Conservation (phyloP, 2,888 invertebrate species). For the Pristionchus japonicus region DNA sequence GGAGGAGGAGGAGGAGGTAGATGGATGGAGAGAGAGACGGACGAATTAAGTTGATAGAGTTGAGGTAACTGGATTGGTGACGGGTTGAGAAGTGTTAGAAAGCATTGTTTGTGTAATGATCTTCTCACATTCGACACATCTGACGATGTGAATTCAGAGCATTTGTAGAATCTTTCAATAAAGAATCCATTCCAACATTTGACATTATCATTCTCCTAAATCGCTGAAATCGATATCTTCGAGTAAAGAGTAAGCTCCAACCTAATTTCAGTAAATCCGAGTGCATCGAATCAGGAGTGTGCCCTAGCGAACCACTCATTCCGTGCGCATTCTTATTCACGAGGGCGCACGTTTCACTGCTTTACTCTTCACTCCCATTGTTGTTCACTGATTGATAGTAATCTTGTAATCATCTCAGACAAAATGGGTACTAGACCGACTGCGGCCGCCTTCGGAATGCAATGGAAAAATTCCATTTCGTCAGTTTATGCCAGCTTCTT, state of each 20-base stretch:
- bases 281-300: background rate
- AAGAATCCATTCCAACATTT: too few species aligned
- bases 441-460: constrained; percentile 4
- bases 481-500: background rate
- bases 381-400: background rate
- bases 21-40: background rate
- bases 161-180: too few species aligned
- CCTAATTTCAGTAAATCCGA: background rate
- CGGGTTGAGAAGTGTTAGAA: background rate
- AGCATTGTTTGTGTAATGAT: too few species aligned
- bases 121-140: background rate
- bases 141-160: background rate
- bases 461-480: background rate
- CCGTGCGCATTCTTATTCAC: background rate
- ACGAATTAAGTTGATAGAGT: constrained; percentile 11
- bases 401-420: background rate
- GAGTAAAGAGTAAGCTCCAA: too few species aligned
- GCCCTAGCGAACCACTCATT: background rate
- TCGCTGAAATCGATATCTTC: too few species aligned
- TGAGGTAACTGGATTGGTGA: constrained; percentile 3
- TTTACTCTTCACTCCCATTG: background rate
- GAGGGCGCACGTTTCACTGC: background rate
- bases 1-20: background rate
- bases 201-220: too few species aligned
- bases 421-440: background rate